A percentile compares a stretch with the other conserved stretches of the same genome.
Evolutionary conservation across 2,888 invertebrate species (phyloP).

Genomic region (Netelia melanura): DNA sequence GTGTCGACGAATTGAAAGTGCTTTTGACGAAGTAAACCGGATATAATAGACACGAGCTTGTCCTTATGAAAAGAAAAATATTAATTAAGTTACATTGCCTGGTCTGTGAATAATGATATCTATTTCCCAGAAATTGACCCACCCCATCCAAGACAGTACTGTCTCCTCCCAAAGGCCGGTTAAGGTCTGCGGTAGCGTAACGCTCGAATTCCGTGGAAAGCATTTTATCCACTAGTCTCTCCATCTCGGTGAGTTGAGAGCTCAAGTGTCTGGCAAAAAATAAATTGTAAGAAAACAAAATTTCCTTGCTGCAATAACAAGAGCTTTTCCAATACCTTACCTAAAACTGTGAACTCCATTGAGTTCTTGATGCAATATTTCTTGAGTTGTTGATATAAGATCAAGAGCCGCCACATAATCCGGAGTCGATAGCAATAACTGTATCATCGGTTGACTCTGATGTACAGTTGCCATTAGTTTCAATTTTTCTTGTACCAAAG

Average conservation of each 20-base stretch:
- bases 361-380: conserved; percentile 95
- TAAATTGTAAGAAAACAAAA: neutral
- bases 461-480: conserved; percentile 97
- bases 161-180: conserved; percentile 90
- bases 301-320: neutral
- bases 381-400: conserved; percentile 98
- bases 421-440: conserved; percentile 95
- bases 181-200: conserved; percentile 96
- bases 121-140: conserved; percentile 67
- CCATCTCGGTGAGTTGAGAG: conserved; percentile 98
- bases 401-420: conserved; percentile 99
- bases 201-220: conserved; percentile 97
- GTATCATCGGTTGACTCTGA: conserved; percentile 99
- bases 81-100: conserved; percentile 3
- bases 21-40: conserved; percentile 95
- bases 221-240: conserved; percentile 98
- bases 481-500: conserved; percentile 90
- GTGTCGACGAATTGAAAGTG: conserved; percentile 95
- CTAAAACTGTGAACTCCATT: conserved; percentile 96
- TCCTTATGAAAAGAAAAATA: conserved; percentile 87
- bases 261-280: conserved; percentile 92
- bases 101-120: neutral
- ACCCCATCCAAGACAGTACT: conserved; percentile 89
- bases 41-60: conserved; percentile 94
- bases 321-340: conserved; percentile 79